phyloP scores from a whole-genome alignment of 2,888 invertebrate species.

The Ormyrus labotus region DNA sequence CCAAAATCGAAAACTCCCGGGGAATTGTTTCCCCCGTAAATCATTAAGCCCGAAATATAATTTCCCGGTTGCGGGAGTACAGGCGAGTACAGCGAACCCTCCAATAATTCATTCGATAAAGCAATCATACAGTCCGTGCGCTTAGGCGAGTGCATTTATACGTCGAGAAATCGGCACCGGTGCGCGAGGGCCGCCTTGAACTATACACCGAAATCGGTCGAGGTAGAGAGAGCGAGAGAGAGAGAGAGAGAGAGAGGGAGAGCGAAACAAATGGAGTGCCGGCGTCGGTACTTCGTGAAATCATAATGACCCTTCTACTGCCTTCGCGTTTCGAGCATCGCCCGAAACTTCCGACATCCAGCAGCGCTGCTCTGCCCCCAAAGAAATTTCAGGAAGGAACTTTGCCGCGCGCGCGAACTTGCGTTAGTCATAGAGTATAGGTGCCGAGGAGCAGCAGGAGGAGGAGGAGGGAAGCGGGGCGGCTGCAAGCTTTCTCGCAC shows the following conservation, averaged over 20 bases:
- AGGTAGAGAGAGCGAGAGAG: too few relatives aligned
- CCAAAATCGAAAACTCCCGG: background rate
- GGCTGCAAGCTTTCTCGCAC: slow-evolving; percentile 23
- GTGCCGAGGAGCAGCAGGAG: too few relatives aligned
- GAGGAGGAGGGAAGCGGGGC: background rate
- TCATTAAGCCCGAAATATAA: slow-evolving; percentile 37
- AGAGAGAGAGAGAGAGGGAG: too few relatives aligned
- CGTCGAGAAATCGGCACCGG: slow-evolving; percentile 18
- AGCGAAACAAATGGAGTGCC: slow-evolving; percentile 41
- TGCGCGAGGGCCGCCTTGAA: background rate
- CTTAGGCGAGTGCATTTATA: slow-evolving; percentile 27
- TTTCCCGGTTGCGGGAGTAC: background rate
- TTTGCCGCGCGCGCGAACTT: slow-evolving; percentile 29
- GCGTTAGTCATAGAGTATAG: background rate
- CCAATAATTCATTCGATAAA: slow-evolving; percentile 45
- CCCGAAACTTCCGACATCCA: slow-evolving; percentile 34
- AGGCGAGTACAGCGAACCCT: too few relatives aligned
- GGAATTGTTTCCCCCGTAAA: slow-evolving; percentile 31
- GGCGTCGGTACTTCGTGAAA: slow-evolving; percentile 31
- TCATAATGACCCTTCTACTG: slow-evolving; percentile 33
- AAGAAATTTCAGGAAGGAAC: slow-evolving; percentile 43
- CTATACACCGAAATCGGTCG: background rate
- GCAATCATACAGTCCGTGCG: slow-evolving; percentile 33
- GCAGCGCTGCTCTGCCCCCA: background rate
- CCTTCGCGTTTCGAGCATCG: slow-evolving; percentile 23